phyloP scores from a whole-genome alignment of 2,113 vertebrate genomes.

The Mesembrinibis cayennensis region DNA sequence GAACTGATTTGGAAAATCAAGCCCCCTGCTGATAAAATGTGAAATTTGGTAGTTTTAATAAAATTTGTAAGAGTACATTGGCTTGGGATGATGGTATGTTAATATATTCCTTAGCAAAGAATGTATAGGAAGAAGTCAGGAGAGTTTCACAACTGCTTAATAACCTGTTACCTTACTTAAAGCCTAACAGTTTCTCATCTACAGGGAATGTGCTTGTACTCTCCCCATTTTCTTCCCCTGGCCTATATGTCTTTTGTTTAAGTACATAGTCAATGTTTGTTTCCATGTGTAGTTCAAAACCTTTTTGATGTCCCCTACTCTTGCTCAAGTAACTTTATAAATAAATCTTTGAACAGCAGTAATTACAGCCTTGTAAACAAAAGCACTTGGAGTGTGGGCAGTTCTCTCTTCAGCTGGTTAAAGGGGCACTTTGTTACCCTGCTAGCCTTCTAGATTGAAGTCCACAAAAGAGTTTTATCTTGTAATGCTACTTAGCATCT shows the following conservation, averaged over 20 bases:
- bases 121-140: not conserved
- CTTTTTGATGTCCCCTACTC: not conserved
- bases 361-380: not conserved
- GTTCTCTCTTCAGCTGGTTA: not conserved
- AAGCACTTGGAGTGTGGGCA: not conserved
- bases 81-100: not conserved
- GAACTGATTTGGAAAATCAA: not conserved
- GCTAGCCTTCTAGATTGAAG: not conserved
- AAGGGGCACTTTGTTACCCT: not conserved
- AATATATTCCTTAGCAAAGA: not conserved
- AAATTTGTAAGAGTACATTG: not conserved
- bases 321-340: not conserved
- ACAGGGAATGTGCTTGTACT: not conserved
- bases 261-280: not conserved
- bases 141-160: not conserved
- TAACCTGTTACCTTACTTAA: not conserved
- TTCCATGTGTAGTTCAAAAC: not conserved
- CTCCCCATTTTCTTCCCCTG: not conserved
- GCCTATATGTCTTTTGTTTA: not conserved
- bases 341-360: not conserved
- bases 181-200: not conserved
- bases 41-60: not conserved
- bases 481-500: no score
- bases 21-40: not conserved
- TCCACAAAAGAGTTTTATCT: not conserved